Percentiles rank a stretch among this genome's conserved stretches.
These are phyloP conservation scores for Ips typographus DNA, from an alignment of 1,140 invertebrate species.

Conservation along the genomic window DNA sequence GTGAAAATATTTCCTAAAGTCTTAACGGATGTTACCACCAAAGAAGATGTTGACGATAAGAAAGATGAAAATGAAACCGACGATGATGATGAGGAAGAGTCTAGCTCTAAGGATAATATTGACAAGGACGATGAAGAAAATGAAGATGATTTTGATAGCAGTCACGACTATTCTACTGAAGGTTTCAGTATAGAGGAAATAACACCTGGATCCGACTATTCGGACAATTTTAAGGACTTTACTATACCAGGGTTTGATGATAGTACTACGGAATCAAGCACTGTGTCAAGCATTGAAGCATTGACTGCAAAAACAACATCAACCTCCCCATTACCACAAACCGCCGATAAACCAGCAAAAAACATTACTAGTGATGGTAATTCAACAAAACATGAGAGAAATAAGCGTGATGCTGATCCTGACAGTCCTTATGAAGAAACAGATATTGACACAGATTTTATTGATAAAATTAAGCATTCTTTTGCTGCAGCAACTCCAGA, in stretches of 20 bases:
- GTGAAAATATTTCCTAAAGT: constrained; percentile 44
- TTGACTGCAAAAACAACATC: not conserved
- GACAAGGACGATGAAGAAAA: not conserved
- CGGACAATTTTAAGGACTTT: too few species aligned
- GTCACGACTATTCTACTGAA: too few species aligned
- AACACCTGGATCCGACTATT: too few species aligned
- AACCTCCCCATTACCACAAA: not conserved
- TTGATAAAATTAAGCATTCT: constrained; percentile 32
- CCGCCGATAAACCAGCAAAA: not conserved
- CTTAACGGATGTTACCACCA: constrained; percentile 26
- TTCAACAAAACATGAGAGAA: constrained; percentile 5
- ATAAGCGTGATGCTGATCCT: constrained; percentile 7
- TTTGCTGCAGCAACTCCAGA: constrained; percentile 6
- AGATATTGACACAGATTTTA: constrained; percentile 25
- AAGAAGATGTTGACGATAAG: constrained; percentile 16
- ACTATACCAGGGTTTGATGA: not conserved
- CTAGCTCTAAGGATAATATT: not conserved
- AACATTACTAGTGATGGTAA: not conserved
- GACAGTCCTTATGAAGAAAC: constrained; percentile 13
- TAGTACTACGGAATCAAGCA: constrained; percentile 20
- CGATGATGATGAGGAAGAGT: not conserved
- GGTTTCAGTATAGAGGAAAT: too few species aligned
- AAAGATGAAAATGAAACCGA: constrained; percentile 7
- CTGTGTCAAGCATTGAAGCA: constrained; percentile 8
- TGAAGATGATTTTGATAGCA: too few species aligned